Evolutionary conservation across 2,113 vertebrate genomes (phyloP).

Genomic region (Copsychus sechellarum): DNA sequence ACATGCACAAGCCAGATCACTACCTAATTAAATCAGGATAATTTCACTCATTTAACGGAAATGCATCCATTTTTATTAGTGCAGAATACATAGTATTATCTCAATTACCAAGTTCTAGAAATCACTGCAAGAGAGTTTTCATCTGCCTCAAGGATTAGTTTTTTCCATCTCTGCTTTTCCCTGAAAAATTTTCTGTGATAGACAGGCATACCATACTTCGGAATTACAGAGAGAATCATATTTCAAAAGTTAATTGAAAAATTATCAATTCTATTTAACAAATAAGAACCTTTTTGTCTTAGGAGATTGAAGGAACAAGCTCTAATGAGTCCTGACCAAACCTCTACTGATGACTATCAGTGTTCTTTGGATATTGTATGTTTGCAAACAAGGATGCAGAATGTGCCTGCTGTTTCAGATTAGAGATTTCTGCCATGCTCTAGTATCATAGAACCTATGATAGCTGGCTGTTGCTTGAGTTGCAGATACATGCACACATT

Average conservation of each 20-base stretch:
- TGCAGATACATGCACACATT: background rate
- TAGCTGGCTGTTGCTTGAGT: rapidly evolving
- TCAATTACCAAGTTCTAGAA: background rate
- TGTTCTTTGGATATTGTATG: background rate
- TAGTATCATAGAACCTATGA: background rate
- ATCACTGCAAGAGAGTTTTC: background rate
- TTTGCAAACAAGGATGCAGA: background rate
- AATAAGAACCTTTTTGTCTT: background rate
- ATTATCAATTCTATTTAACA: background rate
- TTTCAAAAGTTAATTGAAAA: background rate
- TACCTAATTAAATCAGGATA: slow-evolving; percentile 26
- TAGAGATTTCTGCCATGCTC: background rate
- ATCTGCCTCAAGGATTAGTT: background rate
- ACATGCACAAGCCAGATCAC: background rate
- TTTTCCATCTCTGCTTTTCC: background rate
- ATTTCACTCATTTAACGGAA: background rate
- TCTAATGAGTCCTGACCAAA: background rate
- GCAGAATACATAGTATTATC: background rate
- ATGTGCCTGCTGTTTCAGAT: background rate
- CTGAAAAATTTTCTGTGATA: background rate
- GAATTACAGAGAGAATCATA: background rate
- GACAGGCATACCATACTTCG: background rate
- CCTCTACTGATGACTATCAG: background rate
- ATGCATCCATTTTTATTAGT: background rate
- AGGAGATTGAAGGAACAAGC: background rate